These are phyloP conservation scores for Artemia sinica DNA, from an alignment of 2,888 invertebrate genomes.

Conservation along the genomic window DNA sequence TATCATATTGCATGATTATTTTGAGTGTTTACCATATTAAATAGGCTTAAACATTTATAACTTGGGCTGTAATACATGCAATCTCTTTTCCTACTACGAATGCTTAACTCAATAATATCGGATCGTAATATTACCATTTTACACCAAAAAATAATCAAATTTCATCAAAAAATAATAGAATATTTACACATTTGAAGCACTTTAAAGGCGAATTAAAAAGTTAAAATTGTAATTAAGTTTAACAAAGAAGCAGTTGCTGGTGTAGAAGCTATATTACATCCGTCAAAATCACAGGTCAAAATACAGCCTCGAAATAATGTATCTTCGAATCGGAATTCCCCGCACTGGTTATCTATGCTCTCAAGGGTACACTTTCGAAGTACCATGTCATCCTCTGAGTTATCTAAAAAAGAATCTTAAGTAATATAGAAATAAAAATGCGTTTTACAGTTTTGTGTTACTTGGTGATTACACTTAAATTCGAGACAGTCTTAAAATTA, in stretches of 20 bases:
- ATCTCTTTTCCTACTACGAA: no score
- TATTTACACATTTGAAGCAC: slow-evolving; percentile 6
- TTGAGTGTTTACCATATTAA: no score
- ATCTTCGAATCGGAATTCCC: slow-evolving; percentile 34
- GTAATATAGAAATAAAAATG: no score
- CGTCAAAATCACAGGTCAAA: slow-evolving; percentile 36
- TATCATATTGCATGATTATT: no score
- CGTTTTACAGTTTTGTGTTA: no score
- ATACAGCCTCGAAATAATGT: slow-evolving; percentile 37
- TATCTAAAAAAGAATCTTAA: slow-evolving; percentile 26
- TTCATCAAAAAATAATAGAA: not conserved
- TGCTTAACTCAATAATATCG: no score
- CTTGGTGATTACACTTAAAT: no score
- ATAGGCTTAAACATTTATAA: no score
- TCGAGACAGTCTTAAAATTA: no score
- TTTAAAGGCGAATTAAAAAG: not conserved
- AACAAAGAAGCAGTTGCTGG: not conserved
- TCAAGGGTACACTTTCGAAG: slow-evolving; percentile 33
- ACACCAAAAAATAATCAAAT: no score
- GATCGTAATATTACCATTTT: no score
- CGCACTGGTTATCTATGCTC: slow-evolving; percentile 35
- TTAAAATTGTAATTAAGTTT: not conserved
- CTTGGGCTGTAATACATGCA: no score
- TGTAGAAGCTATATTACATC: slow-evolving; percentile 33
- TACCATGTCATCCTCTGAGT: slow-evolving; percentile 32